Evolutionary conservation across 2,113 vertebrate species (phyloP).

Genomic region (Cranoglanis bouderius): DNA sequence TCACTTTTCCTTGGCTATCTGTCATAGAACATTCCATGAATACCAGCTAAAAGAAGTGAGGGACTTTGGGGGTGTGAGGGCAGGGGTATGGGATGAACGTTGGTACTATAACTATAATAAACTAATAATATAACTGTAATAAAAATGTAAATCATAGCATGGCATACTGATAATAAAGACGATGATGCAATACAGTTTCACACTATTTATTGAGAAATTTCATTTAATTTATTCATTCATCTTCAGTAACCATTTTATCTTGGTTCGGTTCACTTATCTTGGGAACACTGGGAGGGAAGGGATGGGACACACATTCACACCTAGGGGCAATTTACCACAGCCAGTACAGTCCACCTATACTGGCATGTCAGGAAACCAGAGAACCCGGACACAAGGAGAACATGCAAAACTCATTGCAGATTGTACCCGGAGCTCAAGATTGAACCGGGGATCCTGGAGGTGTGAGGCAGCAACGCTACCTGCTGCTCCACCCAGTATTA

Average conservation of each 20-base stretch:
- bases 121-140: background rate
- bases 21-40: background rate
- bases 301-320: background rate
- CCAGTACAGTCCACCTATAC: background rate
- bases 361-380: background rate
- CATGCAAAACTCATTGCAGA: background rate
- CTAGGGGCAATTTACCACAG: background rate
- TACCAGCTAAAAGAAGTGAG: background rate
- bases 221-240: background rate
- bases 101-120: background rate
- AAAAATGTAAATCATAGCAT: background rate
- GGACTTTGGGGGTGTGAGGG: background rate
- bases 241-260: background rate
- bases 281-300: background rate
- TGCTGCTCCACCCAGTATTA: background rate
- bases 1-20: background rate
- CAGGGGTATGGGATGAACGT: background rate
- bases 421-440: background rate
- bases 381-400: background rate
- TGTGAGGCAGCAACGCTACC: background rate
- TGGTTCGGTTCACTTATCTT: background rate
- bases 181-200: background rate
- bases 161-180: background rate
- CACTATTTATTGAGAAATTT: background rate
- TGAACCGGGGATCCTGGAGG: background rate